These are phyloP conservation scores for Himalopsyche phryganea DNA, from an alignment of 1,140 invertebrate species.

Conservation along the genomic window DNA sequence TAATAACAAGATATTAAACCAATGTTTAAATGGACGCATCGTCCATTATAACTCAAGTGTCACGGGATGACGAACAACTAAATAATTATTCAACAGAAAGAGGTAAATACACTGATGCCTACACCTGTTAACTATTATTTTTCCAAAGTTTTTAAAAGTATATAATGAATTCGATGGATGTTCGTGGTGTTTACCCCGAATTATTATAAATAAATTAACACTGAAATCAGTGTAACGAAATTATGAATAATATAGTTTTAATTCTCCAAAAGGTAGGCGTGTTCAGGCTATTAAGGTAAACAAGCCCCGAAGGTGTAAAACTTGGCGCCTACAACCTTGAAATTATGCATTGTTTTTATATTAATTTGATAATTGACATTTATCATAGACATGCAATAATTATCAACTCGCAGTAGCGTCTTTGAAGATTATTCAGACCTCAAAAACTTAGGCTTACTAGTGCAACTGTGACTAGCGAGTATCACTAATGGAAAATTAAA, in stretches of 20 bases:
- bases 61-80: slow-evolving; percentile 92
- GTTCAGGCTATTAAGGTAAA: slow-evolving; percentile 42
- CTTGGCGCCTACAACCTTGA: slow-evolving; percentile 49
- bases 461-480: too few relatives aligned
- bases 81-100: slow-evolving; percentile 87
- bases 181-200: slow-evolving; percentile 35
- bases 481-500: too few relatives aligned
- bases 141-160: slow-evolving; percentile 43
- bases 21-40: slow-evolving; percentile 86
- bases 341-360: slow-evolving; percentile 38
- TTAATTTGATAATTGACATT: slow-evolving; percentile 14
- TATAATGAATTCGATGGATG: slow-evolving; percentile 50
- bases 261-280: slow-evolving; percentile 31
- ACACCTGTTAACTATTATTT: slow-evolving; percentile 48
- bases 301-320: slow-evolving; percentile 43
- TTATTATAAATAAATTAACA: slow-evolving; percentile 27
- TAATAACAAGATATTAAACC: slow-evolving; percentile 51
- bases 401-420: background rate
- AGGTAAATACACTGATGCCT: slow-evolving; percentile 68
- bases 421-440: too few relatives aligned
- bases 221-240: slow-evolving; percentile 25
- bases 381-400: slow-evolving; percentile 9
- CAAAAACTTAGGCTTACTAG: too few relatives aligned
- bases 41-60: slow-evolving; percentile 97
- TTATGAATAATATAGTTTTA: slow-evolving; percentile 37